These are phyloP conservation scores for Jordanella pulchra DNA, from an alignment of 2,797 vertebrate genomes.

Conservation along the genomic window DNA sequence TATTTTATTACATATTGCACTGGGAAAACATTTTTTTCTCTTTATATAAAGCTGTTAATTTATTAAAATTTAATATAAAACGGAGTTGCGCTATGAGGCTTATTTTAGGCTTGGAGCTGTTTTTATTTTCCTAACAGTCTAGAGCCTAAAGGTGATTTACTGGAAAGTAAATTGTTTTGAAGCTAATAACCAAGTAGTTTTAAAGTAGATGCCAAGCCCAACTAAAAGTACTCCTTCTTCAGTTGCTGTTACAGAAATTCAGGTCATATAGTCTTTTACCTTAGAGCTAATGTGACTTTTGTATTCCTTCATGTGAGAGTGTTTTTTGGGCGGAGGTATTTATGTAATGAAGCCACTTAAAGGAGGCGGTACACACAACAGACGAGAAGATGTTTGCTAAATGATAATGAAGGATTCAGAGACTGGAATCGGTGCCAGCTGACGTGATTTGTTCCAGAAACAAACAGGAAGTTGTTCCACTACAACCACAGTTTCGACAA, in stretches of 20 bases:
- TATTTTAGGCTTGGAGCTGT: background rate
- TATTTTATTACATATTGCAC: background rate
- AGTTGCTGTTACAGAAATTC: background rate
- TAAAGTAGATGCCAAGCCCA: too few relatives aligned
- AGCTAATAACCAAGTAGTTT: conserved; percentile 1
- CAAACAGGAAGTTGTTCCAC: background rate
- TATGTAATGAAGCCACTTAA: background rate
- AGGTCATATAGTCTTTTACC: background rate
- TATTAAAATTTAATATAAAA: conserved; percentile 1
- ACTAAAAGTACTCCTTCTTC: too few relatives aligned
- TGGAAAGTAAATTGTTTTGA: background rate
- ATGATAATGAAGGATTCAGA: background rate
- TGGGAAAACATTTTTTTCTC: background rate
- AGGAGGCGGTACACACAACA: background rate
- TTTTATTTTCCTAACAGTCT: background rate
- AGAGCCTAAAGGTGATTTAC: background rate
- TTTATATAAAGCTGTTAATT: conserved; percentile 5
- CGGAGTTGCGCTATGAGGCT: background rate
- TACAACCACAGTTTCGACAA: background rate
- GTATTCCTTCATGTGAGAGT: background rate
- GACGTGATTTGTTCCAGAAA: too few relatives aligned
- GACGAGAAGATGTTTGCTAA: too few relatives aligned
- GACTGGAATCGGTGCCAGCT: background rate
- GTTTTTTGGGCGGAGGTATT: too few relatives aligned
- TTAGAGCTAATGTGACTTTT: background rate